Evolutionary conservation across 2,888 invertebrate genomes (phyloP).

Genomic region (Odontocerum albicorne): DNA sequence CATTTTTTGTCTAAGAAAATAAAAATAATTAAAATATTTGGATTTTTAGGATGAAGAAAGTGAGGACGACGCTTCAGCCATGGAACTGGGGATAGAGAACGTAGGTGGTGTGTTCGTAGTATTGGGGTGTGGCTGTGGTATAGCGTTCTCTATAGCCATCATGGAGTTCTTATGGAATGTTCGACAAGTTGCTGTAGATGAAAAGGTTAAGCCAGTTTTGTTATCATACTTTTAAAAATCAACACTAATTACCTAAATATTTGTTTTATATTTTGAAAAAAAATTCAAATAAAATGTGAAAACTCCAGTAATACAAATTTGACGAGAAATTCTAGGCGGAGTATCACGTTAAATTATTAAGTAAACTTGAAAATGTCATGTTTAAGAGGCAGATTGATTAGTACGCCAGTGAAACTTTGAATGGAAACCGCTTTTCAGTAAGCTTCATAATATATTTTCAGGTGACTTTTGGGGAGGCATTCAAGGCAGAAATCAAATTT

Average conservation of each 20-base stretch:
- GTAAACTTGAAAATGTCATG: too few relatives aligned
- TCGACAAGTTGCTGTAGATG: slow-evolving; percentile 72
- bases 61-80: slow-evolving; percentile 41
- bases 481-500: slow-evolving; percentile 70
- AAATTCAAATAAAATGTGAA: too few relatives aligned
- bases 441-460: slow-evolving; percentile 48
- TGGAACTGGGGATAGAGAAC: slow-evolving; percentile 77
- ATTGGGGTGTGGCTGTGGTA: slow-evolving; percentile 69
- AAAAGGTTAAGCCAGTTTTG: slow-evolving; percentile 61
- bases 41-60: not conserved
- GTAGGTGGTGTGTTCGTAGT: slow-evolving; percentile 93
- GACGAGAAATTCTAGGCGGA: too few relatives aligned
- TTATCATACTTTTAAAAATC: not conserved
- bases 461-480: slow-evolving; percentile 70
- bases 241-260: not conserved
- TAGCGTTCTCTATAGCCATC: slow-evolving; percentile 74
- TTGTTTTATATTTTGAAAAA: too few relatives aligned
- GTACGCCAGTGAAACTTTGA: too few relatives aligned
- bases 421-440: too few relatives aligned
- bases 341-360: too few relatives aligned
- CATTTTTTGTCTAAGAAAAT: too few relatives aligned
- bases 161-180: slow-evolving; percentile 87
- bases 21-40: too few relatives aligned
- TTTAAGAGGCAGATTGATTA: too few relatives aligned
- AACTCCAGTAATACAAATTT: too few relatives aligned